Evolutionary conservation across 1,140 invertebrate species (phyloP).

Genomic region (Aphaenogaster ashmeadi): DNA sequence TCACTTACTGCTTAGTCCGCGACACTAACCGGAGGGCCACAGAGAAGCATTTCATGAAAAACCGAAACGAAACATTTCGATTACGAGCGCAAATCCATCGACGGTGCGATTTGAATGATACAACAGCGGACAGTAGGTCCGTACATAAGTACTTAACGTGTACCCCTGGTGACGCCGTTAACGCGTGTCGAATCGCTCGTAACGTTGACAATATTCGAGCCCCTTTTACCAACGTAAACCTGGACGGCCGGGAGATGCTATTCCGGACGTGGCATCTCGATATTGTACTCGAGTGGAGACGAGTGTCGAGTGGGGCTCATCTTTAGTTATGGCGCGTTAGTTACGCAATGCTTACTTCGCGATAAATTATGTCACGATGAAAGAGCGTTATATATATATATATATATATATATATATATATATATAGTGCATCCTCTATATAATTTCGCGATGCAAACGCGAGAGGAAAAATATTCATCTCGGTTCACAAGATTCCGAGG

Average conservation of each 20-base stretch:
- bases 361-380: slow-evolving; percentile 76
- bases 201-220: slow-evolving; percentile 79
- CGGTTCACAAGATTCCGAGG: neutral
- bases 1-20: neutral
- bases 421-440: neutral
- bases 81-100: slow-evolving; percentile 2
- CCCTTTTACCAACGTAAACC: slow-evolving; percentile 79
- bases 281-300: slow-evolving; percentile 78
- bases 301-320: slow-evolving; percentile 65
- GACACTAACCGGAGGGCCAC: neutral
- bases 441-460: slow-evolving; percentile 6
- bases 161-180: slow-evolving; percentile 70
- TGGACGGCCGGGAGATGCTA: slow-evolving; percentile 74
- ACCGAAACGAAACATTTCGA: slow-evolving; percentile 25
- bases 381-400: too few species aligned
- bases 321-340: slow-evolving; percentile 78
- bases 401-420: too few species aligned
- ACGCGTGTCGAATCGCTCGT: slow-evolving; percentile 80
- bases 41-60: slow-evolving; percentile 31
- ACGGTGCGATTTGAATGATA: slow-evolving; percentile 20
- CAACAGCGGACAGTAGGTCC: slow-evolving; percentile 7
- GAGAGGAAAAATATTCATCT: slow-evolving; percentile 37
- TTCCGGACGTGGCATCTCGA: slow-evolving; percentile 67
- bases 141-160: slow-evolving; percentile 66
- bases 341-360: slow-evolving; percentile 74